Evolutionary conservation across 2,113 vertebrate genomes (phyloP), one percentile per base, ranked within the genome.

Genomic region (Anguilla rostrata): DNA sequence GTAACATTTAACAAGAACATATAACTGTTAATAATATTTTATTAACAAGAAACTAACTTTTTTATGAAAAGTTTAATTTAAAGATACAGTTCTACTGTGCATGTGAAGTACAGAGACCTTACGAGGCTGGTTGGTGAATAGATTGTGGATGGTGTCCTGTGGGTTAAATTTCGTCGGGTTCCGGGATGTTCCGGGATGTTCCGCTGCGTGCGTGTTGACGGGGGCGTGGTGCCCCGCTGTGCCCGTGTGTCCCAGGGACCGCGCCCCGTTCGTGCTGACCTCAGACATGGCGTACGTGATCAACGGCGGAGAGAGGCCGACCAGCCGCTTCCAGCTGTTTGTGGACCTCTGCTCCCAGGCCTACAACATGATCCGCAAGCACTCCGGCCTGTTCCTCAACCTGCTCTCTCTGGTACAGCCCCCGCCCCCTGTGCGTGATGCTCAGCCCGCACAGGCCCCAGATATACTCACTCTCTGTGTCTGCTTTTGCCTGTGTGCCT

Each of bases 281-380:
- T 99, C 98, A 1, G 98, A 99, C 91, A 99, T 99, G 98, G 98
- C 98, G 0, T 99, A 99, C 26, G 98, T 99, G 91, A 99, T 99
- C 89, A 99, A 99, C 41, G 98, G 98, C 5, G 98, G 98, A 12
- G 98, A 99, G 92, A 97, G 97, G 39, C 98, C 98, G 34, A 99
- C 98, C 84, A 98, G 98, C 83, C 98, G 98, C 86, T 99, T 99
- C 90, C 98, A 99, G 94, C 94, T 99, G 81, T 99, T 99, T 0
- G 98, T 99, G 87, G 98, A 99, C 90, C 95, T 99, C 83, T 99
- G 98, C 85, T 98, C 97, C 87, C 98, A 99, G 91, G 97, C 98
- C 85, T 99, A 99, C 95, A 99, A 99, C 92, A 94, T 99, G 91
- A 98, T 99, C 90, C 95, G 98, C 89, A 99, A 99, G 91, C 97